Conservation (phyloP, 30 jellyfish, hydroid and myxozoan genomes). For the Cassiopea andromeda region DNA sequence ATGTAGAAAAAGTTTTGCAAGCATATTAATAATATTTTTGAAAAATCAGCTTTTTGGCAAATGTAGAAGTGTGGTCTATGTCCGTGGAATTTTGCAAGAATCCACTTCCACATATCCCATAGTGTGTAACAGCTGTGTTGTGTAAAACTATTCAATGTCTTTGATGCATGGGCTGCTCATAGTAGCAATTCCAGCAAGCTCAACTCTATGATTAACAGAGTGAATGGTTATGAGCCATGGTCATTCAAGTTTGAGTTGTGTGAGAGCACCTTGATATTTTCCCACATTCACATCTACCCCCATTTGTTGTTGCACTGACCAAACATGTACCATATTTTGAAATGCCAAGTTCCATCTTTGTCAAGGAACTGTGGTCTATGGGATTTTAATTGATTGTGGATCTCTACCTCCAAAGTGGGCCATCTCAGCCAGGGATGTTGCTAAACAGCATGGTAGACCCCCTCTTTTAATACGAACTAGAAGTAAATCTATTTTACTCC, state of each 20-base stretch:
- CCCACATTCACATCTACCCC: constrained; percentile 53
- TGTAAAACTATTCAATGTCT: constrained; percentile 30
- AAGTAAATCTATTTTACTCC: constrained; percentile 31
- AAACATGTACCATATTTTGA: constrained; percentile 21
- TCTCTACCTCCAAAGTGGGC: constrained; percentile 56
- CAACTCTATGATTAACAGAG: constrained; percentile 48
- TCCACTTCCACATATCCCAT: background rate
- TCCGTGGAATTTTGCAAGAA: background rate
- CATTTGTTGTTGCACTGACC: constrained; percentile 62
- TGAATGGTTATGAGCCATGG: constrained; percentile 59
- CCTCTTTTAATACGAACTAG: constrained; percentile 30
- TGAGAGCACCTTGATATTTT: constrained; percentile 38
- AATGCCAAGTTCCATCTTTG: constrained; percentile 20
- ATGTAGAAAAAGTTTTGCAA: too few species aligned
- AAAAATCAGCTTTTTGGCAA: too few species aligned
- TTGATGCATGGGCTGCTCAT: constrained; percentile 25
- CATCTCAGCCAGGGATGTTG: constrained; percentile 49
- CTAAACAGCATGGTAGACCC: constrained; percentile 54
- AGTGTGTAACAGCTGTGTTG: background rate
- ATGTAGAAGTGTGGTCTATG: background rate
- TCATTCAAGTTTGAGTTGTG: constrained; percentile 35
- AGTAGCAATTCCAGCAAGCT: constrained; percentile 47
- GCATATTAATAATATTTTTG: too few species aligned
- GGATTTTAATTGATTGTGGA: constrained; percentile 31
- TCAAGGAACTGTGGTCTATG: constrained; percentile 22